These are phyloP conservation scores for Takifugu ocellatus DNA, from an alignment of 2,797 vertebrate genomes.

Conservation along the genomic window DNA sequence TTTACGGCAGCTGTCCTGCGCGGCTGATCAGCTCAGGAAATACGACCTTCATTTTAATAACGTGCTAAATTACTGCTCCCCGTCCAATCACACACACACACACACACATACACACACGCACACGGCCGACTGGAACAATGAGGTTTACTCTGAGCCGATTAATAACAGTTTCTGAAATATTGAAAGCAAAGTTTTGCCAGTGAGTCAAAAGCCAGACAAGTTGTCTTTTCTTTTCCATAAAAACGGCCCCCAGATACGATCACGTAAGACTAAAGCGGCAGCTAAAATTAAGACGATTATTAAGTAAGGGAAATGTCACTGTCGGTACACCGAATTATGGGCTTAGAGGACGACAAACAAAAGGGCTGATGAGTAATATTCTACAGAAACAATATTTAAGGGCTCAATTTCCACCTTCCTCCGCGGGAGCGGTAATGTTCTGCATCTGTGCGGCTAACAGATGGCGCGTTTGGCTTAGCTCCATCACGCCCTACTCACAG, in stretches of 20 bases:
- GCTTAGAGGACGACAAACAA: background rate
- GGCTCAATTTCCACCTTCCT: background rate
- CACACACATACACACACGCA: constrained; percentile 2
- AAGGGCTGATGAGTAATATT: too few species aligned
- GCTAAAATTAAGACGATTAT: background rate
- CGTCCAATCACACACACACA: background rate
- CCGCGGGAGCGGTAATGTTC: background rate
- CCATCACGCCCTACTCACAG: constrained; percentile 9
- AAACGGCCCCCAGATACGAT: too few species aligned
- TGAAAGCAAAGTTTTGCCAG: too few species aligned
- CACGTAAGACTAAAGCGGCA: too few species aligned
- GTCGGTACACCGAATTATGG: too few species aligned
- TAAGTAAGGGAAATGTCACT: background rate
- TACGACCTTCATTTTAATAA: constrained; percentile 45
- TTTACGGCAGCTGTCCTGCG: constrained; percentile 30
- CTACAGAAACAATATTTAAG: too few species aligned
- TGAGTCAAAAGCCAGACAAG: too few species aligned
- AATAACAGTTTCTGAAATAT: too few species aligned
- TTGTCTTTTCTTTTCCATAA: too few species aligned
- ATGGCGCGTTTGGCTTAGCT: constrained; percentile 14
- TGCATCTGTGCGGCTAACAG: background rate
- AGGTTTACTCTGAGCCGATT: constrained; percentile 8
- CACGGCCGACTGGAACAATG: constrained; percentile 15
- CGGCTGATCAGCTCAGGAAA: constrained; percentile 49
- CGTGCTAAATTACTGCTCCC: constrained; percentile 42